Evolutionary conservation across 92 coral and sea anemone genomes (phyloP), one percentile per base, ranked within the genome.

Genomic region (Epizoanthus ramosus): DNA sequence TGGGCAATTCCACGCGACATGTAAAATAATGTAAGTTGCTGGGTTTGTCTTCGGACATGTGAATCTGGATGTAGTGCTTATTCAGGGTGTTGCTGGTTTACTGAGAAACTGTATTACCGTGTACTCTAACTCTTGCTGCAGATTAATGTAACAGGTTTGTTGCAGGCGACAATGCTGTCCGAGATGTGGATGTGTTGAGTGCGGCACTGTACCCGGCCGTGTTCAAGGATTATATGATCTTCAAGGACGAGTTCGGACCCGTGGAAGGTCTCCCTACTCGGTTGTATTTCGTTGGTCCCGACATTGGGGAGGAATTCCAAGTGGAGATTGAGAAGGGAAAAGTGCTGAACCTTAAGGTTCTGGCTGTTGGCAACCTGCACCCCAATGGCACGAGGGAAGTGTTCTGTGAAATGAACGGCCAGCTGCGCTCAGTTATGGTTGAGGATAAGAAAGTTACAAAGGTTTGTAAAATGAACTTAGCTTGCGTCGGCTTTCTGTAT

Each of bases 331-430:
- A 97, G 67, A 73, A 92, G 41, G 99, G 99, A 9, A 96, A 96
- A 67, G 83, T 94, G 22, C 47, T 96, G 88, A 91, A 93, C 86
- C 77, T 96, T 8, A 96, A 91, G 75, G 92, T 96, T 35, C 89
- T 96, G 43, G 99, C 98, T 0, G 91, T 96, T n/a, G 93, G 99
- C 24, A 91, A 96, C 18, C 88, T 96, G 50, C 94, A 88, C 69
- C 92, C 96, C 18, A 90, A 96, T 45, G 99, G 99, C 54, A 86
- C 63, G 25, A 87, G 99, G 73, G 99, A 96, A 71, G 99, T 96
- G 80, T 96, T 96, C 92, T 96, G 99, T 85, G 99, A 96, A 89
- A 96, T 96, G 99, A 96, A 96, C 82, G 99, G 99, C 21, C 99
- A 96, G 73, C 87, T 96, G 52, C 79, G 99, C 57, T 87, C 99